Percentiles rank a stretch among this genome's conserved stretches.
Evolutionary conservation across 2,888 invertebrate species (phyloP).

Genomic region (Melieria crassipennis): DNA sequence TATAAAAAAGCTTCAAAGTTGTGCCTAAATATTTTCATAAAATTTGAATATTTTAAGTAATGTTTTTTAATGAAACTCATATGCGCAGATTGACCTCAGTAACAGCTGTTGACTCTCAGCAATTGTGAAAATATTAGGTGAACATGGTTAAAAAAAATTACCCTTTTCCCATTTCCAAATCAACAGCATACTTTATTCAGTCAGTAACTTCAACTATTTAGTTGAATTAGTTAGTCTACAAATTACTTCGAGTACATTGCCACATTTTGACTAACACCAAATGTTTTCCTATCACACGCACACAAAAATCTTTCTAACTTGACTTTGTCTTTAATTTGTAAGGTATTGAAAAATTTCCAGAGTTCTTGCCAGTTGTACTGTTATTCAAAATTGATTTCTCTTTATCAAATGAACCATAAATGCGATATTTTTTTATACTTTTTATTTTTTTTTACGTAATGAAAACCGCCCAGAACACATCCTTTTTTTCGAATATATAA

Average conservation of each 20-base stretch:
- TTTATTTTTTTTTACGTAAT: constrained; percentile 57
- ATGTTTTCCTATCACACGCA: constrained; percentile 2
- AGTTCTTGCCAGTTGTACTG: constrained; percentile 65
- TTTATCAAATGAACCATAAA: constrained; percentile 38
- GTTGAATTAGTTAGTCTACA: constrained; percentile 19
- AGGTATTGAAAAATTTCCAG: constrained; percentile 61
- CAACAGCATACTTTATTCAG: no score
- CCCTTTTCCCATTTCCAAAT: no score
- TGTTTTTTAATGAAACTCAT: no score
- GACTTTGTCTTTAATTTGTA: constrained; percentile 35
- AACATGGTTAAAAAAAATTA: no score
- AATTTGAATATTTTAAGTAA: no score
- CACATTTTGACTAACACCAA: no score
- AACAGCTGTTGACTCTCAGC: no score
- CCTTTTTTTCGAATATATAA: constrained; percentile 62
- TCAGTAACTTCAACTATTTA: constrained; percentile 4
- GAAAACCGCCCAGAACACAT: constrained; percentile 63
- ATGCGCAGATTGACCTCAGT: no score
- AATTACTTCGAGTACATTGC: neutral
- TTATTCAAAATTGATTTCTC: constrained; percentile 45
- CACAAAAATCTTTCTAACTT: constrained; percentile 33
- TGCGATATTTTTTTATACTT: constrained; percentile 47
- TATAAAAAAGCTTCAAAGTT: no score
- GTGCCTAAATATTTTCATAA: no score
- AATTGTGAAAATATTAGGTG: no score